These are phyloP conservation scores for Proctacanthus coquilletti DNA, from an alignment of 1,140 invertebrate species.

Conservation along the genomic window DNA sequence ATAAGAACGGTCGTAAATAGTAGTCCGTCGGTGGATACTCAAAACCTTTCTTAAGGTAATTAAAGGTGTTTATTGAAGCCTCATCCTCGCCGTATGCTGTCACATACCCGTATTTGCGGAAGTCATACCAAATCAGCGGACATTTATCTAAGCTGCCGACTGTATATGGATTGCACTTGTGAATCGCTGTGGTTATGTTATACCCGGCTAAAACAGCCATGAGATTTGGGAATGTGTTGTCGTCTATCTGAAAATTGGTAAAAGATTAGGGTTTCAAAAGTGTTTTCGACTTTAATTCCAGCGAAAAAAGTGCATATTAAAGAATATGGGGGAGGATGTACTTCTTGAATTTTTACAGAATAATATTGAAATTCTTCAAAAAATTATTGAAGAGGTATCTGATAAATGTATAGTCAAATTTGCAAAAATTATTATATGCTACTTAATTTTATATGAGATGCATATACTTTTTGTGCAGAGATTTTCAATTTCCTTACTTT, in stretches of 20 bases:
- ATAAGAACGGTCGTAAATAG: conserved; percentile 59
- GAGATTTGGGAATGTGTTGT: conserved; percentile 71
- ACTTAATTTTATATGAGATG: no score
- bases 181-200: conserved; percentile 31
- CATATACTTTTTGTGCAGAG: no score
- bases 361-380: no score
- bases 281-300: background rate
- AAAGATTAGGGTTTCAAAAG: no score
- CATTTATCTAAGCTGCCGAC: conserved; percentile 41
- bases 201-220: conserved; percentile 59
- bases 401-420: no score
- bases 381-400: no score
- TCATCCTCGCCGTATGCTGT: conserved; percentile 70
- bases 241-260: conserved; percentile 36
- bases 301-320: no score
- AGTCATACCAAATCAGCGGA: conserved; percentile 66
- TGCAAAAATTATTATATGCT: no score
- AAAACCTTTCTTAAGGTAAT: conserved; percentile 67
- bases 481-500: conserved; percentile 26
- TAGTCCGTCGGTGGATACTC: conserved; percentile 62
- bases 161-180: conserved; percentile 34
- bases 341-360: no score
- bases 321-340: no score
- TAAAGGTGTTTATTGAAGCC: conserved; percentile 59
- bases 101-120: conserved; percentile 49